These are phyloP conservation scores for Cantharis rufa DNA, from an alignment of 2,888 invertebrate genomes.

Conservation along the genomic window DNA sequence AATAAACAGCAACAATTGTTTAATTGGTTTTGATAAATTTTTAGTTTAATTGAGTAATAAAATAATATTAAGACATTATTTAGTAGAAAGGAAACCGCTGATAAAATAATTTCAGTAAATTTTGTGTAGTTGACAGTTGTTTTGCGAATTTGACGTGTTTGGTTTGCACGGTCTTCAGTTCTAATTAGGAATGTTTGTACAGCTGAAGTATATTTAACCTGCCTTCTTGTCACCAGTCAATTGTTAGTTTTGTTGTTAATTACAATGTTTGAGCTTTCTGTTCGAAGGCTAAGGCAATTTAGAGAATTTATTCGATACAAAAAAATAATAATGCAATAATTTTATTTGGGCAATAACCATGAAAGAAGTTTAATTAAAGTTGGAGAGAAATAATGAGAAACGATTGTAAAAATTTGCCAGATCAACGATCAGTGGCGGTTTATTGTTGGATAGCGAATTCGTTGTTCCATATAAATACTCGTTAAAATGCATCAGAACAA, in stretches of 20 bases:
- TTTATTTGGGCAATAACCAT: not conserved
- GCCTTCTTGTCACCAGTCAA: slow-evolving; percentile 30
- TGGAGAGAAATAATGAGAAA: not conserved
- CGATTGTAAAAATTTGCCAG: not conserved
- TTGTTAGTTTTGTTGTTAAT: slow-evolving; percentile 20
- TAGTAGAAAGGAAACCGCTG: not conserved
- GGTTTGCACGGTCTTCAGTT: slow-evolving; percentile 29
- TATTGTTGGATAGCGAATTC: slow-evolving; percentile 2
- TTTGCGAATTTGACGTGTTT: slow-evolving; percentile 34
- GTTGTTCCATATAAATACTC: slow-evolving; percentile 33
- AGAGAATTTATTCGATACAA: not conserved
- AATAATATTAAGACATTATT: not conserved
- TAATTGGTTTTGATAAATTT: not conserved
- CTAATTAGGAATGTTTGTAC: slow-evolving; percentile 36
- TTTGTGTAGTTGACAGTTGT: slow-evolving; percentile 33
- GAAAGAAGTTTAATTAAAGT: not conserved
- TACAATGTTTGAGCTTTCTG: not conserved
- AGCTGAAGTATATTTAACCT: slow-evolving; percentile 34
- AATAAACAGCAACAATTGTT: too few species aligned
- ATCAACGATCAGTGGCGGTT: not conserved
- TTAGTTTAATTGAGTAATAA: not conserved
- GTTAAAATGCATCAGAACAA: slow-evolving; percentile 36
- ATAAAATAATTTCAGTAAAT: slow-evolving; percentile 16
- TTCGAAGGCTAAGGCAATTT: not conserved
- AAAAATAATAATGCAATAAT: not conserved